Evolutionary conservation across 2,888 invertebrate genomes (phyloP), one percentile per base, ranked within the genome.

Genomic region (Himalopsyche japonica): DNA sequence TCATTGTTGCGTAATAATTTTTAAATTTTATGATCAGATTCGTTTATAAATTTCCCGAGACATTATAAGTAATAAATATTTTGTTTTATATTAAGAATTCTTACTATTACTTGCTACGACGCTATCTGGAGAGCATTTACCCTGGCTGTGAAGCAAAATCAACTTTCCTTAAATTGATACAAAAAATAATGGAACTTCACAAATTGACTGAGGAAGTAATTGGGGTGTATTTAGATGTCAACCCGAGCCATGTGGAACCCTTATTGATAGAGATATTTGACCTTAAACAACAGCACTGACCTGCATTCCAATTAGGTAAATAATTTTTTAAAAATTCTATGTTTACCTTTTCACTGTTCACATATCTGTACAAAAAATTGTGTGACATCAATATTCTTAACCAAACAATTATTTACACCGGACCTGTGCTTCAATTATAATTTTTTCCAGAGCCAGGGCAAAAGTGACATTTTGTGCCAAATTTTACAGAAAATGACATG

Each of bases 231-330:
- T 93, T 98, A 34, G 97, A 98, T 90, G 97, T 98, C 0, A 98
- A 98, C 92, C 98, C 98, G 43, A 93, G 95, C 85, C 95, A 96
- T 89, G 96, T 99, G 76, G 98, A 98, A 88, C 99, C 98, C 0
- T 92, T 99, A 49, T 93, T 99, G 77, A 96, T 98, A 90, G 98
- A 99, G 93, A 98, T 99, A 89, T 98, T 99, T 88, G 98, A 98
- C 92, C 93, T 98, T 86, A 98, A 98, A 89, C 95, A 92, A 37
- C 92, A 92, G 30, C 86, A 86, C 78, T 86, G 86, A 86, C 84
- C 76, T 70, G 70, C 70, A 70, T 70, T 70, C 70, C 70, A 70
- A 30, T 70, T 70, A 70, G 27, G 70, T 70, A 70, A 70, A n/a
- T 57, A n/a, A 12, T 43, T 37, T 10, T 10, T 37, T 34, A n/a